Evolutionary conservation across 1,140 invertebrate species (phyloP), one percentile per base, ranked within the genome.

Genomic region (Drosophila quadrilineata): DNA sequence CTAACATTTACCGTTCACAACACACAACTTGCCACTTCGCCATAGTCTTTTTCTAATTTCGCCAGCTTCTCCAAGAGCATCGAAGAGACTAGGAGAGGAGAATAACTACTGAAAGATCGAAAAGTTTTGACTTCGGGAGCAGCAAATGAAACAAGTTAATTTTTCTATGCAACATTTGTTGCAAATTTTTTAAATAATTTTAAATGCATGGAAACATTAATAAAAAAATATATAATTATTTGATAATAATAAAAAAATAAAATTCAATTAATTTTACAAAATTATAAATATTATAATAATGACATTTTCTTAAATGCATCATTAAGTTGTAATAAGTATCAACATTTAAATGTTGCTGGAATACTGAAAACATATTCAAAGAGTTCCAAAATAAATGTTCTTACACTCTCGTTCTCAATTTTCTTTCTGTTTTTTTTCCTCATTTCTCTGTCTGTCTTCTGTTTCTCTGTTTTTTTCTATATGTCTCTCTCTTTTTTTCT

Each of bases 1-100:
- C 48, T 36, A 26, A 22, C 22, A 26, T 43, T 43, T 21, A 43
- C 22, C 40, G 5, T 43, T 43, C 16, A 43, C 52, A 10, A 16
- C 21, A 19, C 6, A 28, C 60, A 45, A 46, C 19, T 52, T 63
- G 33, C 43, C 48, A 53, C 28, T 54, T 49, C 28, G 36, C 66
- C 48, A 59, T 53, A 57, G 35, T 54, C n/a, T n/a, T n/a, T n/a
- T 71, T 73, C 57, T 64, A 77, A 65, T 75, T 67, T 71, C 66
- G 85, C 68, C 82, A 87, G 79, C 77, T 87, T 79, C 84, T 75
- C 77, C 71, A 75, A 75, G 64, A 68, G 56, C 70, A 67, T n/a
- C n/a, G 26, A 4, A 33, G 28, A 31, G 38, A 6, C 5, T 10
- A 6, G 8, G 33, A 3, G 3, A 1, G 33, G 6, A 0, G 10